A percentile compares a stretch with the other conserved stretches of the same genome.
Conservation (phyloP, 2,797 vertebrate genomes). For the Ciconia nigra region DNA sequence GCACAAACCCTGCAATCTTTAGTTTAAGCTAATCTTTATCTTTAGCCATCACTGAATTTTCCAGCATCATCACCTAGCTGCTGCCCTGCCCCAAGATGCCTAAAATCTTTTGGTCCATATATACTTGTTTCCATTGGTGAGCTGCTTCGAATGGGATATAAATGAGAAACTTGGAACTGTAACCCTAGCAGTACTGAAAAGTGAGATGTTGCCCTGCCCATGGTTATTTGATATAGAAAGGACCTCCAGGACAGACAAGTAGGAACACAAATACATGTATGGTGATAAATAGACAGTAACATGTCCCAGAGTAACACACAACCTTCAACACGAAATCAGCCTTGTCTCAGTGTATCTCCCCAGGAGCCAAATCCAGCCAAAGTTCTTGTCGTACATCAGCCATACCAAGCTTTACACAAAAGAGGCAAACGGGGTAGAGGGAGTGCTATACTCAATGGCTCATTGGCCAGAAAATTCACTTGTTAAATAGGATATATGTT, state of each 20-base stretch:
- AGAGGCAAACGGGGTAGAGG: background rate
- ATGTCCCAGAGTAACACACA: background rate
- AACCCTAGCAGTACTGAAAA: background rate
- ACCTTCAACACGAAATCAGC: background rate
- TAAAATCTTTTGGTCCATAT: background rate
- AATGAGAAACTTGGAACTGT: background rate
- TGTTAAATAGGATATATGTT: conserved; percentile 33
- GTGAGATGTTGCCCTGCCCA: background rate
- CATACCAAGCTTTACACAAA: background rate
- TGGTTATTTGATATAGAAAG: background rate
- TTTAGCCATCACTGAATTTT: background rate
- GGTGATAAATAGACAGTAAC: background rate
- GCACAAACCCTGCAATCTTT: background rate
- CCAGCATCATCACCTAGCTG: background rate
- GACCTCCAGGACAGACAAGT: background rate
- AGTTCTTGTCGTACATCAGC: background rate
- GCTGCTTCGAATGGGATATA: background rate
- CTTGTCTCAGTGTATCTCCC: background rate
- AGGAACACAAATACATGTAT: background rate
- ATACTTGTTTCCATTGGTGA: background rate
- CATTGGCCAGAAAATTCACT: conserved; percentile 41
- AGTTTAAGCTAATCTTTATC: background rate
- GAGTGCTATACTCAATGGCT: background rate
- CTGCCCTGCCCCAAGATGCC: background rate
- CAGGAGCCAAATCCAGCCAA: background rate